phyloP scores from a whole-genome alignment of 2,888 invertebrate species.

The Drosophila ezoana region DNA sequence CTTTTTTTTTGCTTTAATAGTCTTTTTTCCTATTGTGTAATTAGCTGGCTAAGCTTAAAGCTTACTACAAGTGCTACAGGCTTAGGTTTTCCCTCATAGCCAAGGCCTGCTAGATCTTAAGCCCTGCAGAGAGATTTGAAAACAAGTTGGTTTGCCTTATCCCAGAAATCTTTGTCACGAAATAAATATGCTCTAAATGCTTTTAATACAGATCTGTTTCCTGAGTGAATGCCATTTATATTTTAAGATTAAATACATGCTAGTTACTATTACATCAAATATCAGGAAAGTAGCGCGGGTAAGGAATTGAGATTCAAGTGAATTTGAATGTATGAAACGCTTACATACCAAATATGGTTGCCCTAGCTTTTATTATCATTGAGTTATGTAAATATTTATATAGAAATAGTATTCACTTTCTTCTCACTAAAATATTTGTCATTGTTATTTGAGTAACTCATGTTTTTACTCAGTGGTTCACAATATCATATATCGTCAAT shows the following conservation, averaged over 20 bases:
- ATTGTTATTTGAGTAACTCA: too few species aligned
- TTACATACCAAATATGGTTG: too few species aligned
- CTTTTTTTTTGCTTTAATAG: constrained; percentile 30
- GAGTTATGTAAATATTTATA: too few species aligned
- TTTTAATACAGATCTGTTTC: neutral
- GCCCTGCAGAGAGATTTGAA: neutral
- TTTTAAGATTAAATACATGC: neutral
- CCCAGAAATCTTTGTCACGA: neutral
- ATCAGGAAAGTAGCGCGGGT: too few species aligned
- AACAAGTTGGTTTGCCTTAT: neutral
- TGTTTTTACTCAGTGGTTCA: too few species aligned
- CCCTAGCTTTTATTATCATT: too few species aligned
- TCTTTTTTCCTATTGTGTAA: constrained; percentile 39
- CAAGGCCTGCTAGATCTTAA: neutral
- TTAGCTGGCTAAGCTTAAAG: constrained; percentile 37
- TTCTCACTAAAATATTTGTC: too few species aligned
- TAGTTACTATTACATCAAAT: too few species aligned
- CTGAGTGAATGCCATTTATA: neutral
- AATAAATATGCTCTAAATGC: neutral
- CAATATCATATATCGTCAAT: neutral
- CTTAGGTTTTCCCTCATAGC: neutral
- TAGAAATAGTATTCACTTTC: too few species aligned
- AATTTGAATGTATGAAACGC: too few species aligned
- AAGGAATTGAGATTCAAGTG: too few species aligned
- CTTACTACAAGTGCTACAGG: constrained; percentile 5